Base-by-base conservation (phyloP, 2,888 invertebrate species). In the Neoaliturus tenellus region DNA sequence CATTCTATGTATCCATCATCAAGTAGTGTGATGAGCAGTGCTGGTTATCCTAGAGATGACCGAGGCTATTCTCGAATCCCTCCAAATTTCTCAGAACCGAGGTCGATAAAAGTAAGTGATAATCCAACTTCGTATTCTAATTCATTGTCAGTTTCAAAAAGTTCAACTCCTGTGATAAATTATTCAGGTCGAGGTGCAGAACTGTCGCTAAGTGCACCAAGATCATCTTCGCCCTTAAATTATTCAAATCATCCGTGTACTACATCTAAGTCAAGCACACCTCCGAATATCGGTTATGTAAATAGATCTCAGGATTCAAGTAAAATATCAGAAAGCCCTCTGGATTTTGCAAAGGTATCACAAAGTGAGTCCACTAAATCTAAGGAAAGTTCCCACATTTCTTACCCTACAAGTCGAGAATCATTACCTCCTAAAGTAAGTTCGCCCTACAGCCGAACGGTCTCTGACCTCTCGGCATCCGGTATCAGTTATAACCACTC, bases 361-460 rank as follows among this genome's bases (percentile, higher is more conserved):
- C 55, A 51, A 55, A 78, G 33, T 35, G 55, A 78, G n/a, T 6
- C 8, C 5, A 28, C 28, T 28, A 78, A 55, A 55, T 33, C 20
- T 20, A 78, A 78, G 44, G 78, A 78, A 33, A 78, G 35, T 55
- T 80, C 85, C 20, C 83, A 84, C n/a, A 51, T 86, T 31, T 80
- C 86, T 3, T 87, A 84, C 75, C 81, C 86, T 10, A 84, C 85
- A 12, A 85, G 83, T 35, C 86, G 86, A 25, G 86, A 87, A 28
- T 84, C 86, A 51, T 82, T 87, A 25, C 86, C 86, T 14, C 81
- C 85, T 4, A 87, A 86, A 75, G 86, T 87, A 0, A 85, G 73
- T 80, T 86, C 86, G 28, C 85, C 86, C 31, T 88, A 85, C 58
- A 87, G 85, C 83, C 84, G 87, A 55, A 17, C 85, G 10, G 41